Conservation (phyloP, 2,113 vertebrate genomes). For the Sprattus sprattus region DNA sequence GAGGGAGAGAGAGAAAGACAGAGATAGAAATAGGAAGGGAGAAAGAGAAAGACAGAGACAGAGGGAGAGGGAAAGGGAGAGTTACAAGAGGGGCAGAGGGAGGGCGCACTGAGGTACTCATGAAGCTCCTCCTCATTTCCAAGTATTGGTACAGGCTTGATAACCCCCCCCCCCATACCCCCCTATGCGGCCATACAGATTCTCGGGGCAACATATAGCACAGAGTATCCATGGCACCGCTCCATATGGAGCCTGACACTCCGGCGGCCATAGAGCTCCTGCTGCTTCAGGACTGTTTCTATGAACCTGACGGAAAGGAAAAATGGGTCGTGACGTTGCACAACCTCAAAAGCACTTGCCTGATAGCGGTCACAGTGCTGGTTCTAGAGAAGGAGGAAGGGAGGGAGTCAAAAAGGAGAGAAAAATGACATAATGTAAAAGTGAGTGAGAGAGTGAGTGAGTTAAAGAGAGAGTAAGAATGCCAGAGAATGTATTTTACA, state of each 20-base stretch:
- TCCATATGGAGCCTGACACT: neutral
- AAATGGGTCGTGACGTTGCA: neutral
- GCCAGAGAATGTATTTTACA: neutral
- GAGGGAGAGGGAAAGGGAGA: neutral
- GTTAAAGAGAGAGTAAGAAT: neutral
- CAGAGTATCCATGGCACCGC: constrained; percentile 9
- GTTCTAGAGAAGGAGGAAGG: neutral
- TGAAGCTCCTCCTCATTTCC: neutral
- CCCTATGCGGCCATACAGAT: neutral
- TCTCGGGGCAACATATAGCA: constrained; percentile 3
- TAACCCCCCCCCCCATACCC: neutral
- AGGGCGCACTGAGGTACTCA: neutral
- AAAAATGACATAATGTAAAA: neutral
- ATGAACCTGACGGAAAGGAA: neutral
- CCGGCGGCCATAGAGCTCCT: neutral
- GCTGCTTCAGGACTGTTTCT: neutral
- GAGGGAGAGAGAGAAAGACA: constrained; percentile 31
- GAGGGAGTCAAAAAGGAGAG: neutral
- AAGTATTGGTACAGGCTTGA: constrained; percentile 5
- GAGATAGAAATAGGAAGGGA: neutral
- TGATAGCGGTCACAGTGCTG: neutral
- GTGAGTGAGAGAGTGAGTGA: neutral
- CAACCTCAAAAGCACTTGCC: no score
- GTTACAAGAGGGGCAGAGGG: constrained; percentile 31
- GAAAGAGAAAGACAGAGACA: neutral